phyloP scores from a whole-genome alignment of 1,140 invertebrate genomes.

The Lordiphosa mommai region DNA sequence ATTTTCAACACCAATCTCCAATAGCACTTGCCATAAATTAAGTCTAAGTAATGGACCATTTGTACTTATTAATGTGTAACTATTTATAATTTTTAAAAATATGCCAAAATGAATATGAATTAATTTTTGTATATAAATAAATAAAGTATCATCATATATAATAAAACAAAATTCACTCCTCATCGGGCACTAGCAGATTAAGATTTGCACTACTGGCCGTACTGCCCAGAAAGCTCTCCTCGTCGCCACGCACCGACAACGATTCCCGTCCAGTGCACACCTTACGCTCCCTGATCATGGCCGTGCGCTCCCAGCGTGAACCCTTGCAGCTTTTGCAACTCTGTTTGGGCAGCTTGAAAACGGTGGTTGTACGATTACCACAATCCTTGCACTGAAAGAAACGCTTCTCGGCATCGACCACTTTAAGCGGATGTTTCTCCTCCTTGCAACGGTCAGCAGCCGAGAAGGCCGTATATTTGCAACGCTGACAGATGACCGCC shows the following conservation, averaged over 20 bases:
- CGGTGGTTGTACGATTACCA: conserved; percentile 88
- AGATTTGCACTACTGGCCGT: conserved; percentile 83
- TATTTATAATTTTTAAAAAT: conserved; percentile 8
- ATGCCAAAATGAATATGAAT: conserved; percentile 48
- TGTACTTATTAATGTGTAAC: conserved; percentile 54
- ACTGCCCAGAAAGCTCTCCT: conserved; percentile 85
- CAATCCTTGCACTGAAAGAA: conserved; percentile 96
- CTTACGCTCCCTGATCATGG: conserved; percentile 89
- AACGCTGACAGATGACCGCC: conserved; percentile 92
- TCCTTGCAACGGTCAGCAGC: conserved; percentile 91
- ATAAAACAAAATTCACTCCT: conserved; percentile 34
- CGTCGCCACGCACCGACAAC: conserved; percentile 87
- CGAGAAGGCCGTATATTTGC: conserved; percentile 93
- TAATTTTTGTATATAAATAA: conserved; percentile 16
- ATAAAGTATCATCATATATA: conserved; percentile 10
- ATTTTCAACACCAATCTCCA: conserved; percentile 14
- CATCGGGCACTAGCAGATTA: conserved; percentile 84
- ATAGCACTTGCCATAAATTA: conserved; percentile 27
- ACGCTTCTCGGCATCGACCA: conserved; percentile 89
- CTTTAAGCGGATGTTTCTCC: conserved; percentile 88
- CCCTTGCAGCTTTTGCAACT: conserved; percentile 89
- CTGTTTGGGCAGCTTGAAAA: conserved; percentile 88
- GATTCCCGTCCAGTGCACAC: conserved; percentile 79
- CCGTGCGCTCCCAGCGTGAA: conserved; percentile 87
- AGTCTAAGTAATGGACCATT: conserved; percentile 26